Evolutionary conservation across 1,140 invertebrate species (phyloP), one percentile per base, ranked within the genome.

Genomic region (Neodiprion fabricii): DNA sequence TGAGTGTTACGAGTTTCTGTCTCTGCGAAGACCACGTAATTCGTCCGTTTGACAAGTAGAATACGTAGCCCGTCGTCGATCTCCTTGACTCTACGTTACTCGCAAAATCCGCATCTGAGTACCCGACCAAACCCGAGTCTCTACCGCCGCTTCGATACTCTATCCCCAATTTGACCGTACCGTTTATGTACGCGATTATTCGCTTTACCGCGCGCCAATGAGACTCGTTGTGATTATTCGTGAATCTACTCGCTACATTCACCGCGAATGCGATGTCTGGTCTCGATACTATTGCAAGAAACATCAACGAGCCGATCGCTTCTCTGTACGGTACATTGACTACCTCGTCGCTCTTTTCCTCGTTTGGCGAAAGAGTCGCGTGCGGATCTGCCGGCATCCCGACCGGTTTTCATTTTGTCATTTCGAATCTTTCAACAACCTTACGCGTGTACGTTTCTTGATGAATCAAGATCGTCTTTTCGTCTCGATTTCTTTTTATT

Each of bases 181-280:
- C 85, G 68, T 79, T 61, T 74, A 73, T 72, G 17, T 21, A 21
- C 17, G 17, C 17, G 17, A 21, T 21, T 21, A 21, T 21, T 21
- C 17, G 17, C 17, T 84, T 82, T 3, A 78, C 80, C 9, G 78
- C 79, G 67, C 40, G 49, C 79, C 83, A 83, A 76, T 86, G 83
- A 9, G 70, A 48, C 70, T 65, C 50, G n/a, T 70, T 71, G 47
- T 69, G 81, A 47, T 75, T 75, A n/a, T 73, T 76, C 8, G 74
- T 77, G 65, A 78, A 81, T 74, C 79, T 76, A 40, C 76, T 79
- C 9, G 79, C 50, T 40, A 72, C 49, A 69, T 72, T 78, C 0
- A 88, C 84, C 48, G 83, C 78, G 70, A 76, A 87, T 7, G 81
- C 66, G 7, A 87, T 79, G 75, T 87, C 85, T 47, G 83, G 83